These are phyloP conservation scores for Danaus melanippus DNA, from an alignment of 1,140 invertebrate species.

Conservation along the genomic window DNA sequence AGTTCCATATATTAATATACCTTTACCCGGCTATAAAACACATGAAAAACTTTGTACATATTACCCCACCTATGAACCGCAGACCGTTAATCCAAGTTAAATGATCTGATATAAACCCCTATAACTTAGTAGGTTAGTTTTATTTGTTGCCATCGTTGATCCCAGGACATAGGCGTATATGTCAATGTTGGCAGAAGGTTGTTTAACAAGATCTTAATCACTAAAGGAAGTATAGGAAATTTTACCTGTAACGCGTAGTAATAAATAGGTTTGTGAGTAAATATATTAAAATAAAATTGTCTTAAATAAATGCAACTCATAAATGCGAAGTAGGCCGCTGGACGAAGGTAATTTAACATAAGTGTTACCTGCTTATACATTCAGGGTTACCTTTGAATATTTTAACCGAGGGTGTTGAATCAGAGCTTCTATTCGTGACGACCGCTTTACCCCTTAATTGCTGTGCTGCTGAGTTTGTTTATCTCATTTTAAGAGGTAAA, in stretches of 20 bases:
- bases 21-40: constrained; percentile 3
- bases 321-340: constrained; percentile 9
- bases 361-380: constrained; percentile 16
- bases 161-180: no score
- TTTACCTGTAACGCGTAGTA: no score
- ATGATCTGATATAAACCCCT: constrained; percentile 15
- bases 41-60: constrained; percentile 21
- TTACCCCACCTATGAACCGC: constrained; percentile 19
- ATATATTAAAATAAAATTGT: constrained; percentile 1
- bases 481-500: no score
- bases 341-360: constrained; percentile 11
- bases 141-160: no score
- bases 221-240: no score
- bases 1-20: not conserved
- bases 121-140: no score
- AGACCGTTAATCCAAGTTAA: constrained; percentile 25
- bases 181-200: no score
- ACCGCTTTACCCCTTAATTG: no score
- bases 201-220: no score
- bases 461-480: no score
- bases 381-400: constrained; percentile 13
- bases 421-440: no score
- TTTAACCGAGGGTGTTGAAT: constrained; percentile 6
- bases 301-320: constrained; percentile 1
- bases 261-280: no score